Percentiles rank a stretch among this genome's conserved stretches.
phyloP scores from a whole-genome alignment of 2,888 invertebrate genomes.

The Crematogaster levior region DNA sequence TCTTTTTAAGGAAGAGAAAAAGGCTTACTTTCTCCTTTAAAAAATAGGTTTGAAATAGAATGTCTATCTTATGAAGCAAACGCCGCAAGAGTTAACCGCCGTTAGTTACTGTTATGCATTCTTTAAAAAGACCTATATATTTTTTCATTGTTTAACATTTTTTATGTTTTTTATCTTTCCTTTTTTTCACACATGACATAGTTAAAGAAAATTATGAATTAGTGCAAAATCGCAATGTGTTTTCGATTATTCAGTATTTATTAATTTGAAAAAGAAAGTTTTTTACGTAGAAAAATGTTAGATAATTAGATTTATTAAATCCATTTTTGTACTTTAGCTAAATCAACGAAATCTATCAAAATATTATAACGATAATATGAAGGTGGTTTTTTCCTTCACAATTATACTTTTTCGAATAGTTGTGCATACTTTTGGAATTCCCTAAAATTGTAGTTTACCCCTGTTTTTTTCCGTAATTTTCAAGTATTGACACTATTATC shows the following conservation, averaged over 20 bases:
- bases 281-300: not conserved
- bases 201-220: not conserved
- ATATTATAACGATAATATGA: not conserved
- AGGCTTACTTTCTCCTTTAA: not conserved
- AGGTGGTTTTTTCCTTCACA: not conserved
- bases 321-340: not conserved
- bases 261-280: not conserved
- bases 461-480: not conserved
- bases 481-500: not conserved
- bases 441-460: slow-evolving; percentile 1
- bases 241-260: not conserved
- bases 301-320: not conserved
- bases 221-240: not conserved
- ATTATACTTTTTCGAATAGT: not conserved
- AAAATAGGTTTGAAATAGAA: not conserved
- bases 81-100: not conserved
- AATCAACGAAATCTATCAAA: not conserved
- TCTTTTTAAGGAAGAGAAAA: not conserved
- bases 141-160: not conserved
- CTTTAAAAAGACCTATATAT: not conserved
- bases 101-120: not conserved
- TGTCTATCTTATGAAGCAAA: not conserved
- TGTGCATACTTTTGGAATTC: slow-evolving; percentile 7
- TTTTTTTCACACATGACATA: not conserved
- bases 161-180: not conserved